A percentile compares a stretch with the other conserved stretches of the same genome.
Evolutionary conservation across 2,113 vertebrate genomes (phyloP).

Genomic region (Capreolus pygargus): DNA sequence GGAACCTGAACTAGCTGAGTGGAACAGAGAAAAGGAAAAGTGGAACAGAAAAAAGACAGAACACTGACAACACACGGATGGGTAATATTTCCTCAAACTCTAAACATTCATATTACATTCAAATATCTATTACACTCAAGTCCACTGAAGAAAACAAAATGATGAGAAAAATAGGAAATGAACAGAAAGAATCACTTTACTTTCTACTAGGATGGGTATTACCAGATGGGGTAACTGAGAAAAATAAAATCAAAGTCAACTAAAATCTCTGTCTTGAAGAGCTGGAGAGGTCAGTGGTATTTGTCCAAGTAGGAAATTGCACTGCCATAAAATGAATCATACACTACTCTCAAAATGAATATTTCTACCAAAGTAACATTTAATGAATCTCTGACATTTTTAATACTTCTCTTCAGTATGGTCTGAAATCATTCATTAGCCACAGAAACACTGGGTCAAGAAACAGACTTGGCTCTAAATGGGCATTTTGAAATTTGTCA

Average conservation of each 20-base stretch:
- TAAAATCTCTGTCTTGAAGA: neutral
- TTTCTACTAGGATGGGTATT: neutral
- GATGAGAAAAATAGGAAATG: neutral
- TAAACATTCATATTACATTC: no score
- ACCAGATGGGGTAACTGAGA: neutral
- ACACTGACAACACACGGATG: neutral
- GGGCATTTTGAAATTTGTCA: neutral
- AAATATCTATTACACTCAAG: neutral
- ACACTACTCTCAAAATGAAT: neutral
- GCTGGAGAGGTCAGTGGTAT: neutral
- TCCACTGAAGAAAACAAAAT: neutral
- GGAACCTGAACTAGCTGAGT: neutral
- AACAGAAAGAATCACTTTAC: neutral
- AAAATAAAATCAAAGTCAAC: neutral
- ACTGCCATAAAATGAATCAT: neutral
- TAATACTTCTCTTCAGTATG: neutral
- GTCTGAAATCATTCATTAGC: neutral
- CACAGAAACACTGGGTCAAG: neutral
- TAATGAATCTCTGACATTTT: neutral
- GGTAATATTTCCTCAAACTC: neutral
- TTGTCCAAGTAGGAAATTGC: neutral
- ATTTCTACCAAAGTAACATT: neutral
- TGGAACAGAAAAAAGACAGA: neutral
- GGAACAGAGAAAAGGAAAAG: neutral
- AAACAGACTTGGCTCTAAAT: neutral